Base-by-base conservation (phyloP, 53 echinoderm and acorn worm genomes). In the Holothuria leucospilota region DNA sequence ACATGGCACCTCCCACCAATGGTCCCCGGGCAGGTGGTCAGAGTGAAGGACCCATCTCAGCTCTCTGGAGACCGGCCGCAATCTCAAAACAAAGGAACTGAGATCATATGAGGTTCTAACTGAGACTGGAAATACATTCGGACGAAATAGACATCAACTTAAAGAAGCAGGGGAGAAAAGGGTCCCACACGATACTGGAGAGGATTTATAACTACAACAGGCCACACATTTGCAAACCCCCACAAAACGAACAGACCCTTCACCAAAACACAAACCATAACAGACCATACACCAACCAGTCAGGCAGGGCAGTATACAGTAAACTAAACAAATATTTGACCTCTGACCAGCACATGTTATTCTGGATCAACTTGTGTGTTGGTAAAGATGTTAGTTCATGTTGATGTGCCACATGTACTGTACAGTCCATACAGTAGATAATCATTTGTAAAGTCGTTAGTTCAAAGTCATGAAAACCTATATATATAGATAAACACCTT, bases 91-190 rank as follows among this genome's bases (percentile, higher is more conserved):
- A 68, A 26, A 11, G 39, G 8, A 8, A 51, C 5, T 90, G 12
- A 51, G 40, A 7, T 40, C 40, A 7, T 40, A 40, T 40, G 40
- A 40, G 7, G 40, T 40, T 7, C 40, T 40, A 4, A 40, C 4
- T 7, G 40, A 75, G 18, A 78, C 60, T 30, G 93, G 88, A 27
- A 23, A 56, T 23, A 38, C 71, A 1, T 49, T 94, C 28, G 67
- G 91, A 56, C 59, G 94, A 16, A 91, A 91, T 78, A 41, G 88
- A 24, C 86, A 34, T 16, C 86, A 88, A 27, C 58, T 91, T 1
- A 82, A 13, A 20, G 63, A 82, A 21, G 29, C 82, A 23, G 63
- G 39, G 21, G 63, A 82, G 30, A 82, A 52, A 28, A 63, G 63
- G 5, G 38, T 38, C 29, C 1, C 20, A 9, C 30, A 6, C 6